phyloP scores from a whole-genome alignment of 2,797 vertebrate genomes.

The Phataginus tricuspis region DNA sequence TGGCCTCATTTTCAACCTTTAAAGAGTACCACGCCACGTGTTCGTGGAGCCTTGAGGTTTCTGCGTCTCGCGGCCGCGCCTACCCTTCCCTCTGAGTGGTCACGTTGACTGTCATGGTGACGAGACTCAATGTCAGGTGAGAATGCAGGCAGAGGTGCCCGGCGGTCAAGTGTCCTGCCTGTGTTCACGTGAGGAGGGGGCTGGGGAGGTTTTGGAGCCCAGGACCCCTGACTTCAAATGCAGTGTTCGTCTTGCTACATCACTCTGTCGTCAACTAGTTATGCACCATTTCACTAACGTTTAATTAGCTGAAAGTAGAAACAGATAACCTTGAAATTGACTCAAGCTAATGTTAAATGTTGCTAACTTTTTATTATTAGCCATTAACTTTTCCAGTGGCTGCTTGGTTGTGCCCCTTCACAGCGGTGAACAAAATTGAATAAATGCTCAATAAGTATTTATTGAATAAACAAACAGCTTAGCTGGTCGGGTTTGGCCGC shows the following conservation, averaged over 20 bases:
- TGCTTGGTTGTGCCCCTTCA: constrained; percentile 50
- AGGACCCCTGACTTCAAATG: constrained; percentile 30
- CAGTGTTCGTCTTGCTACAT: constrained; percentile 54
- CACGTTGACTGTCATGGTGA: not conserved
- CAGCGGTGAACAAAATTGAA: constrained; percentile 60
- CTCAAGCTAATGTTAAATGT: constrained; percentile 75
- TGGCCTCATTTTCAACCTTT: constrained; percentile 69
- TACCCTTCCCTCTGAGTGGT: not conserved
- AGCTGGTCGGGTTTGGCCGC: constrained; percentile 56
- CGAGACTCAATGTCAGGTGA: not conserved
- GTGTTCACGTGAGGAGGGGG: not conserved
- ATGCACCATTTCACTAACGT: constrained; percentile 75
- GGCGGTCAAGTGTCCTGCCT: not conserved
- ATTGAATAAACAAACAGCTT: constrained; percentile 67
- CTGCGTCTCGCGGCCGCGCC: not conserved
- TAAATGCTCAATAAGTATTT: constrained; percentile 62
- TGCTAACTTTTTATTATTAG: constrained; percentile 78
- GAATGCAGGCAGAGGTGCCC: not conserved
- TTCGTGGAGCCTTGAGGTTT: constrained; percentile 56
- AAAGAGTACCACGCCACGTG: constrained; percentile 1
- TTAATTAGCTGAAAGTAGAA: constrained; percentile 78
- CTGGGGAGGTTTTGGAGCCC: constrained; percentile 43
- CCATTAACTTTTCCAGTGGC: constrained; percentile 75
- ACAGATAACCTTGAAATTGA: constrained; percentile 79
- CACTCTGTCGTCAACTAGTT: constrained; percentile 66